These are phyloP conservation scores for Chaetoderma sp. DNA, from an alignment of 2,888 invertebrate species.

Conservation along the genomic window DNA sequence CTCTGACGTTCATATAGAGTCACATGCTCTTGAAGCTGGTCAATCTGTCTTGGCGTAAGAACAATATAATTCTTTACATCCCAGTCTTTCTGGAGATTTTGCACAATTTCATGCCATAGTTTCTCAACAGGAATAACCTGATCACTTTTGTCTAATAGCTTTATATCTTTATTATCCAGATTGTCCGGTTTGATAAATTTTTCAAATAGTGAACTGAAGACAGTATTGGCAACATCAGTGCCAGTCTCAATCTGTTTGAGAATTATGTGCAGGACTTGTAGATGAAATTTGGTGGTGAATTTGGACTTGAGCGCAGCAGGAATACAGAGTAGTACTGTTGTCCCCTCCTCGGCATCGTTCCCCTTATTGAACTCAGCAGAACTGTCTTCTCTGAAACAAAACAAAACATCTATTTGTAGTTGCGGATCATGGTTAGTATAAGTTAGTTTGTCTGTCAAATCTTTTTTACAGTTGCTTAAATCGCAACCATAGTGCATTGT, in stretches of 20 bases:
- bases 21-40: slow-evolving; percentile 36
- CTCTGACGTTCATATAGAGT: background rate
- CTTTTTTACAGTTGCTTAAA: no score
- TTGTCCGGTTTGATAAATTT: background rate
- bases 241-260: slow-evolving; percentile 28
- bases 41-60: slow-evolving; percentile 52
- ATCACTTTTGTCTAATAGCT: slow-evolving; percentile 12
- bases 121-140: slow-evolving; percentile 46
- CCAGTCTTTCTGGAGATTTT: slow-evolving; percentile 48
- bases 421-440: no score
- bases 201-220: slow-evolving; percentile 8
- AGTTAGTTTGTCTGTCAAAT: background rate
- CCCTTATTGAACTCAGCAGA: background rate
- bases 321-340: background rate
- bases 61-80: slow-evolving; percentile 46
- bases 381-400: background rate
- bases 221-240: slow-evolving; percentile 33
- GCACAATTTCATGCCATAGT: slow-evolving; percentile 57
- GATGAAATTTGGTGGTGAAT: slow-evolving; percentile 42
- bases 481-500: no score
- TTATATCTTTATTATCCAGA: background rate
- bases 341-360: background rate
- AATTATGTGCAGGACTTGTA: slow-evolving; percentile 35
- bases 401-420: background rate
- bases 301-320: slow-evolving; percentile 1